A percentile compares a stretch with the other conserved stretches of the same genome.
phyloP scores from a whole-genome alignment of 2,113 vertebrate species.

The Thamnaconus septentrionalis region DNA sequence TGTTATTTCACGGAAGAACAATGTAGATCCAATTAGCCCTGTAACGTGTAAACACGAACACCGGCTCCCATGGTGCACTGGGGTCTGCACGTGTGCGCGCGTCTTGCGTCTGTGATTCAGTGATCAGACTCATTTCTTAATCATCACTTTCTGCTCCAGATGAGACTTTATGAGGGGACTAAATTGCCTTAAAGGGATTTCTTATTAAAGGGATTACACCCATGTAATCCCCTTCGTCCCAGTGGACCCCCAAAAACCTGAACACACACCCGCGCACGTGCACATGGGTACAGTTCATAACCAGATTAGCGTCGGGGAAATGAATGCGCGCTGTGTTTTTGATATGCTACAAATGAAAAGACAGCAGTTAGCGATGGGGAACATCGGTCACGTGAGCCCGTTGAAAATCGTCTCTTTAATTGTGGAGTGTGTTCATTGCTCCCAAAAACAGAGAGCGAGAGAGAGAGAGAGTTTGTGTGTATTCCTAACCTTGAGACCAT shows the following conservation, averaged over 20 bases:
- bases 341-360: constrained; percentile 36
- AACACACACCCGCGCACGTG: constrained; percentile 57
- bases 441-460: constrained; percentile 14
- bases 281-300: constrained; percentile 15
- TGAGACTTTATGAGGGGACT: constrained; percentile 89
- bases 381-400: too few species aligned
- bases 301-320: constrained; percentile 42
- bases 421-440: not conserved
- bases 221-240: constrained; percentile 91
- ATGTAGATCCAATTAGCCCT: constrained; percentile 59
- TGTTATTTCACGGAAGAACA: constrained; percentile 50
- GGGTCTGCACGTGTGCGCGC: constrained; percentile 9
- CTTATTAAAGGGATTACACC: constrained; percentile 94
- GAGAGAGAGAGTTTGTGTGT: constrained; percentile 13
- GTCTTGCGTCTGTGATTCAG: constrained; percentile 26
- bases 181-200: constrained; percentile 91
- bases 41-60: constrained; percentile 62
- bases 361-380: not conserved
- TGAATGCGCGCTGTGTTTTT: constrained; percentile 35
- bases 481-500: constrained; percentile 34
- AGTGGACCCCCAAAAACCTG: constrained; percentile 79
- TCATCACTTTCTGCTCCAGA: constrained; percentile 85
- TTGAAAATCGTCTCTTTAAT: not conserved
- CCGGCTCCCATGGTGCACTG: constrained; percentile 54
- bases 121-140: constrained; percentile 82